phyloP scores from a whole-genome alignment of 1,140 invertebrate genomes.

The Condylostylus longicornis region DNA sequence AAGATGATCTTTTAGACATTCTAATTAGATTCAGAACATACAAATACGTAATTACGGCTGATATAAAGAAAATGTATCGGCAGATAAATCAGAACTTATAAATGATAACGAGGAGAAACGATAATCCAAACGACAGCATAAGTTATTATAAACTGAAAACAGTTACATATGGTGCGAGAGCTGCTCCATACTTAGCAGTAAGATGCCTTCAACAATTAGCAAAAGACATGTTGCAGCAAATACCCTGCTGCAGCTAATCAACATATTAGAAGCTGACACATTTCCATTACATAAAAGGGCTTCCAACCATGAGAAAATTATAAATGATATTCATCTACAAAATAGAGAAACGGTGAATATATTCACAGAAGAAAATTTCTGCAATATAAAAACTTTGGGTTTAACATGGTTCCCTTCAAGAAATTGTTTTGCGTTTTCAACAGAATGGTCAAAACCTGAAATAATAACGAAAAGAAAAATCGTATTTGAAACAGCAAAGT shows the following conservation, averaged over 20 bases:
- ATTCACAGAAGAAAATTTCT: too few relatives aligned
- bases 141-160: conserved; percentile 18
- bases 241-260: conserved; percentile 15
- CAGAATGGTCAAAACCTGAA: too few relatives aligned
- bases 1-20: conserved; percentile 16
- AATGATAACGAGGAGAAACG: conserved; percentile 26
- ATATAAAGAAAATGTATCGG: conserved; percentile 23
- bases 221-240: conserved; percentile 10
- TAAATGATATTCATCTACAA: too few relatives aligned
- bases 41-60: conserved; percentile 12
- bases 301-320: too few relatives aligned
- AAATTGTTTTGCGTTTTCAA: conserved; percentile 13
- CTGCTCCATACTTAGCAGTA: conserved; percentile 18
- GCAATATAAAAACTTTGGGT: conserved; percentile 16
- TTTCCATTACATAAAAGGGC: conserved; percentile 17
- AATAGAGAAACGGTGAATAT: too few relatives aligned
- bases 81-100: conserved; percentile 22
- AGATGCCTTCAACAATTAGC: conserved; percentile 22
- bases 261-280: conserved; percentile 9
- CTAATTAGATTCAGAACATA: conserved; percentile 27
- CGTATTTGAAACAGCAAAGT: too few relatives aligned
- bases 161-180: conserved; percentile 22
- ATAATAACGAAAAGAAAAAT: too few relatives aligned
- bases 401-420: conserved; percentile 16
- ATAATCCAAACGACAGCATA: conserved; percentile 12